Evolutionary conservation across 2,888 invertebrate species (phyloP).

Genomic region (Proisotoma minuta): DNA sequence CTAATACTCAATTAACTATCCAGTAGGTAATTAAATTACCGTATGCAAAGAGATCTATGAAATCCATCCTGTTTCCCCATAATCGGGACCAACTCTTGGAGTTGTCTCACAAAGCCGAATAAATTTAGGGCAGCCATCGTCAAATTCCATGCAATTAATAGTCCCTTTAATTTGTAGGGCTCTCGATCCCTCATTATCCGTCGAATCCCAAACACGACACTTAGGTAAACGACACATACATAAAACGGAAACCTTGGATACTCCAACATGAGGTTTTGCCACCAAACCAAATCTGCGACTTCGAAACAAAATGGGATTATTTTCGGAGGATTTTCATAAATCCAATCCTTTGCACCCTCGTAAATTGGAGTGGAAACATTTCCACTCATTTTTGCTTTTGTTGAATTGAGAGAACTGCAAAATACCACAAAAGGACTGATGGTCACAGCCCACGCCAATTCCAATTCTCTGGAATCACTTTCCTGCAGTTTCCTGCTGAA

Average conservation of each 20-base stretch:
- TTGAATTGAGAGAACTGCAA: too few relatives aligned
- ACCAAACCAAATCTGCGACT: constrained; percentile 32
- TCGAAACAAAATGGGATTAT: constrained; percentile 32
- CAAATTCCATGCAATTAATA: constrained; percentile 27
- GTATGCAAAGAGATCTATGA: constrained; percentile 35
- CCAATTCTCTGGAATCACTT: too few relatives aligned
- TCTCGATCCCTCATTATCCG: constrained; percentile 25
- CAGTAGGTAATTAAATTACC: constrained; percentile 21
- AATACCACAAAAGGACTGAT: too few relatives aligned
- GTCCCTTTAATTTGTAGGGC: constrained; percentile 16
- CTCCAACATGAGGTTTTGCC: constrained; percentile 35
- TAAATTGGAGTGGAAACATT: constrained; percentile 19
- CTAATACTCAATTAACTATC: background rate
- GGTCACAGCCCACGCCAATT: too few relatives aligned
- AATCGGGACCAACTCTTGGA: constrained; percentile 25
- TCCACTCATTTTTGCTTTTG: too few relatives aligned
- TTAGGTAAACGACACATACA: constrained; percentile 24
- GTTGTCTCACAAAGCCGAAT: constrained; percentile 34
- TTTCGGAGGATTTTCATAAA: constrained; percentile 31
- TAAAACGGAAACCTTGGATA: constrained; percentile 28
- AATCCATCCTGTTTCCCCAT: constrained; percentile 27
- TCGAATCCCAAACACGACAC: constrained; percentile 27
- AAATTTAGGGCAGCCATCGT: constrained; percentile 26
- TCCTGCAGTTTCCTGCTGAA: too few relatives aligned
- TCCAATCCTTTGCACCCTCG: constrained; percentile 35